phyloP scores from a whole-genome alignment of 2,888 invertebrate species.

The Hartigia nigra region DNA sequence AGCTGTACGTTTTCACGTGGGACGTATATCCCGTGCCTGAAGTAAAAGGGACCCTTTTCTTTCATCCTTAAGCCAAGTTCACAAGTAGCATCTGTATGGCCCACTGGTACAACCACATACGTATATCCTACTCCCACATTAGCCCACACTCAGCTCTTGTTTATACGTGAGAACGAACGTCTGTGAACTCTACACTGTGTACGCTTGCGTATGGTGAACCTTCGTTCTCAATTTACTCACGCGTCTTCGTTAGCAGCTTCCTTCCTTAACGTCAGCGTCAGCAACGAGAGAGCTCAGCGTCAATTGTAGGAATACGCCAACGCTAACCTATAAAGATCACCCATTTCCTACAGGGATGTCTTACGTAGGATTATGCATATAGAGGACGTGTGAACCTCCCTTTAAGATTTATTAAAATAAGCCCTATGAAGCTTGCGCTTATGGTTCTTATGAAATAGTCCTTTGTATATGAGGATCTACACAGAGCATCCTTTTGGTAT shows the following conservation, averaged over 20 bases:
- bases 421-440: not conserved
- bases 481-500: not conserved
- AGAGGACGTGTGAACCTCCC: not conserved
- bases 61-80: not conserved
- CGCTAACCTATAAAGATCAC: not conserved
- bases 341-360: not conserved
- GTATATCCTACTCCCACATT: not conserved
- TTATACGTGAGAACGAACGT: not conserved
- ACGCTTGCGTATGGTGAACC: not conserved
- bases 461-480: not conserved
- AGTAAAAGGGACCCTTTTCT: not conserved
- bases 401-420: not conserved
- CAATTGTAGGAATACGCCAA: conserved; percentile 3
- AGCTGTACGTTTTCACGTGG: conserved; percentile 15
- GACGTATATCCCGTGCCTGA: conserved; percentile 9
- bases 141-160: not conserved
- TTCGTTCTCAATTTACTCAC: conserved; percentile 8
- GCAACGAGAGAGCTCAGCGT: conserved; percentile 1
- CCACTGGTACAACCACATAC: not conserved
- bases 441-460: not conserved
- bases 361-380: not conserved
- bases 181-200: not conserved
- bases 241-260: conserved; percentile 8
- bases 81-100: not conserved
- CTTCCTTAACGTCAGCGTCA: conserved; percentile 1